Base-by-base conservation (phyloP, 2,888 invertebrate genomes). In the Eupithecia vulgata region DNA sequence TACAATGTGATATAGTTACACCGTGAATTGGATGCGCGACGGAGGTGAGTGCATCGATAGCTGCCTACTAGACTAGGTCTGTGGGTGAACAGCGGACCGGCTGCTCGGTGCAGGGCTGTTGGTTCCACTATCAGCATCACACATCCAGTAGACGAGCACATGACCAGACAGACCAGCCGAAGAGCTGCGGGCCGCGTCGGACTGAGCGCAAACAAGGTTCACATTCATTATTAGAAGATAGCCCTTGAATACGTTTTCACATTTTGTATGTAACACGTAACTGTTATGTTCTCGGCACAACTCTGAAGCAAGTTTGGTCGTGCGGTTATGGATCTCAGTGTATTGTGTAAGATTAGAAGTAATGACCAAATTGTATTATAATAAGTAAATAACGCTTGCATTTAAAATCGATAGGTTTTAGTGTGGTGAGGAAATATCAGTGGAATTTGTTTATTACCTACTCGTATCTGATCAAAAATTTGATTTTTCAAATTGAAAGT, bases 1-100 rank as follows among this genome's bases (percentile, higher is more conserved):
- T 84, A 82, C 83, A 83, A 83, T 87, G 88, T 88, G 87, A 88
- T 87, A 86, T 87, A 85, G 74, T 85, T 84, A 81, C 61, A 81
- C 78, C 77, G 78, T 80, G 83, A 81, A 80, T 74, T 72, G 74
- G 74, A 73, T 76, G 69, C 72, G 76, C 75, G 74, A 74, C 72
- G 61, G 72, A 59, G 72, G 45, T n/a, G 45, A 45, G 10, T 21
- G n/a, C n/a, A 21, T 21, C 48, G 48, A 48, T n/a, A n/a, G 48
- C 48, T 48, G n/a, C 48, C 48, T 48, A 30, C 30, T 30, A 30
- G 15, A 42, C 45, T n/a, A 45, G 17, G 4, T 17, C 42, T 42
- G 15, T 5, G n/a, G 1, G 30, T 30, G 30, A 30, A n/a, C 62
- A 1, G 34, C 17, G 35, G 8, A 61, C 12, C 1, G 61, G 34